Evolutionary conservation across 2,888 invertebrate species (phyloP), one percentile per base, ranked within the genome.

Genomic region (Mantis religiosa): DNA sequence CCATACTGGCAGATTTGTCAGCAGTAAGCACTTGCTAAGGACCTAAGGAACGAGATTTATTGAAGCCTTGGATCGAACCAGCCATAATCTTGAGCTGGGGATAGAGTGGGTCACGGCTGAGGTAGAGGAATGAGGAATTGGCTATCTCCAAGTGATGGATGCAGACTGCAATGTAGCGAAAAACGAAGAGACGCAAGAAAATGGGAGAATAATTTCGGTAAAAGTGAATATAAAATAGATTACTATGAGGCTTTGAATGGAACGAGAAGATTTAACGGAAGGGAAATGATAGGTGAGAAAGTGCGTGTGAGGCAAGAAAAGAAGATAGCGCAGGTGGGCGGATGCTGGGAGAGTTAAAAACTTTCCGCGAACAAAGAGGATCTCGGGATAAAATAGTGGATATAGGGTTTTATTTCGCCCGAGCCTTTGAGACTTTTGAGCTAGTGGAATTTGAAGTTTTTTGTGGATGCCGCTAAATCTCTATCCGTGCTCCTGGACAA

Each of bases 221-320:
- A 81, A 86, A 86, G 85, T 71, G 85, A 71, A 85, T 85, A 85
- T 71, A 85, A 54, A 85, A 85, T 71, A 28, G 28, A 86, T 86
- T 86, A 86, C 81, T 54, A 81, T 28, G 41, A 86, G 12, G 30
- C 47, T 81, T 86, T 25, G 15, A 85, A 71, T 71, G 54, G 54
- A 71, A 71, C 20, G 54, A 71, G 54, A 71, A 71, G 54, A 71
- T 71, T 71, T 71, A 71, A 71, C 54, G 54, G 54, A 3, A 71
- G 54, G 54, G 54, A 71, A 71, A 71, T 71, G 54, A 71, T 71
- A 71, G 54, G 54, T 71, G 54, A 71, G 54, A 71, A 71, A 71
- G 54, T 71, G 54, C 54, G 54, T 71, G 54, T 25, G 25, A 71
- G 2, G 54, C 20, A 71, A 6, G 54, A 71, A 25, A 25, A 20